Percentiles rank a stretch among this genome's conserved stretches.
These are phyloP conservation scores for Thamnophis elegans DNA, from an alignment of 2,797 vertebrate genomes.

Conservation along the genomic window DNA sequence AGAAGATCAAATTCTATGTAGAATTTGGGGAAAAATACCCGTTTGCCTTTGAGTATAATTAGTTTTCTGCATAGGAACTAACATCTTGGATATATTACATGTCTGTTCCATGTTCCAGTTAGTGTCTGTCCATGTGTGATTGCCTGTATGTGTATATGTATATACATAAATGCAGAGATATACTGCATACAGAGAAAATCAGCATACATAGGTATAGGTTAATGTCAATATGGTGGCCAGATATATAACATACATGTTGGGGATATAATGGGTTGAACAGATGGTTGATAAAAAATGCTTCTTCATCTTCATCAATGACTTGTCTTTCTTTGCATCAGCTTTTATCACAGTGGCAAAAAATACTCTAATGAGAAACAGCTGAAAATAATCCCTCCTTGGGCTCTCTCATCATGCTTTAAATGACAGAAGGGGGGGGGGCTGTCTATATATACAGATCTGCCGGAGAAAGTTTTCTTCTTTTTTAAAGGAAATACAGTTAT, in stretches of 20 bases:
- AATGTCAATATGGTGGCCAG: slow-evolving; percentile 41
- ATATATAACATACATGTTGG: slow-evolving; percentile 23
- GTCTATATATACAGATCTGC: slow-evolving; percentile 70
- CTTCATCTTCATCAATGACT: slow-evolving; percentile 71
- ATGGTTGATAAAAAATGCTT: slow-evolving; percentile 66
- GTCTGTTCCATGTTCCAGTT: slow-evolving; percentile 37
- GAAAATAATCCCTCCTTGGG: slow-evolving; percentile 66
- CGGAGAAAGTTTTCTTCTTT: slow-evolving; percentile 58
- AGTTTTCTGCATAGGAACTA: slow-evolving; percentile 27
- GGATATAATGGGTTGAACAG: slow-evolving; percentile 66
- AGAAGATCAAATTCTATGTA: slow-evolving; percentile 46
- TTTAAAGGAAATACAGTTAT: slow-evolving; percentile 66
- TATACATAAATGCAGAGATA: not conserved
- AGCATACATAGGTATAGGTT: slow-evolving; percentile 16
- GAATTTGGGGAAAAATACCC: slow-evolving; percentile 18
- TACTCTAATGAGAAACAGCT: slow-evolving; percentile 71
- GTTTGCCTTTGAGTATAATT: slow-evolving; percentile 44
- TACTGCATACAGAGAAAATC: not conserved
- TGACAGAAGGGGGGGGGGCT: slow-evolving; percentile 66
- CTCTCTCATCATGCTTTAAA: slow-evolving; percentile 72
- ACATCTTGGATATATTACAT: not conserved
- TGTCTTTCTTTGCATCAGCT: slow-evolving; percentile 70
- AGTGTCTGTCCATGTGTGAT: not conserved
- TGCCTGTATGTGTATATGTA: not conserved
- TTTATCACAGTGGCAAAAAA: slow-evolving; percentile 64